Conservation (phyloP, 2,797 vertebrate species). For the Schizopygopsis pylzovi region DNA sequence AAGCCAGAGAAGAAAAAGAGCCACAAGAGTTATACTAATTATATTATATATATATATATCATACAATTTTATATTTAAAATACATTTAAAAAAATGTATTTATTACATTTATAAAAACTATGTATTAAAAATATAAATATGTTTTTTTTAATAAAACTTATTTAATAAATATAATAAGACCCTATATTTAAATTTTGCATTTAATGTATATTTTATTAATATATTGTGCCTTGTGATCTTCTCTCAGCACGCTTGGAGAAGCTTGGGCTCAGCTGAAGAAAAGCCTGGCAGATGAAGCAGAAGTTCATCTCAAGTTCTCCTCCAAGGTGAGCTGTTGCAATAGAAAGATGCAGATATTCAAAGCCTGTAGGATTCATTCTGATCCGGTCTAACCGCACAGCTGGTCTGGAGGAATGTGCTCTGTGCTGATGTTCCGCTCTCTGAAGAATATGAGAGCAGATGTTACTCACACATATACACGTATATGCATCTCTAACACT, state of each 20-base stretch:
- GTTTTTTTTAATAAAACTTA: too few species aligned
- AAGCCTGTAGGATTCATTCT: neutral
- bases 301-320: conserved; percentile 98
- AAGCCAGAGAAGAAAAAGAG: neutral
- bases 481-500: neutral
- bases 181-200: neutral
- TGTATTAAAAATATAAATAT: too few species aligned
- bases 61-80: neutral
- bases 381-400: neutral
- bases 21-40: neutral
- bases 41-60: neutral
- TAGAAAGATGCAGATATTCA: neutral
- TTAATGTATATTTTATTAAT: neutral
- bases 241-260: conserved; percentile 88
- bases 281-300: conserved; percentile 94
- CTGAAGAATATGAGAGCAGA: conserved; percentile 26
- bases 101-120: neutral
- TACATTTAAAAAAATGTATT: neutral
- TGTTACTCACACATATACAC: conserved; percentile 3
- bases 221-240: neutral
- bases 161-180: neutral
- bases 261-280: conserved; percentile 97
- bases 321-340: conserved; percentile 84
- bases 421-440: neutral
- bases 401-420: conserved; percentile 24